Evolutionary conservation across 2,113 vertebrate species (phyloP).

Genomic region (Esox niger): DNA sequence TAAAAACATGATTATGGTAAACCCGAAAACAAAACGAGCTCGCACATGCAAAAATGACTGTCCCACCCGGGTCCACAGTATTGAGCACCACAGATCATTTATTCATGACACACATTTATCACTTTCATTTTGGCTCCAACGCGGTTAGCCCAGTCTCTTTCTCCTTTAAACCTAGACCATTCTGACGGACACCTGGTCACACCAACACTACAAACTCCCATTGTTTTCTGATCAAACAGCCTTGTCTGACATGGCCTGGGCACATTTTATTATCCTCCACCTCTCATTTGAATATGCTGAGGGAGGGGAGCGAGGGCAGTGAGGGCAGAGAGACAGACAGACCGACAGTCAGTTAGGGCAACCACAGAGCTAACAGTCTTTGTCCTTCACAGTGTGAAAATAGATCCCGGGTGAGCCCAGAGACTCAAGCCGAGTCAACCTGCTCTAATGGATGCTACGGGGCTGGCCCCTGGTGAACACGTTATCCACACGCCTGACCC

Average conservation of each 20-base stretch:
- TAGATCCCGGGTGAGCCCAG: slow-evolving; percentile 41
- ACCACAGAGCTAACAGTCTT: slow-evolving; percentile 25
- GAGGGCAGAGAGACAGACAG: slow-evolving; percentile 24
- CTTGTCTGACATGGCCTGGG: slow-evolving; percentile 35
- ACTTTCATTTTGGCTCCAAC: background rate
- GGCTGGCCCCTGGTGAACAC: slow-evolving; percentile 31
- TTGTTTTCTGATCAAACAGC: slow-evolving; percentile 42
- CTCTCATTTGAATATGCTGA: slow-evolving; percentile 60
- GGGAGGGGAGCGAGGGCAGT: slow-evolving; percentile 23
- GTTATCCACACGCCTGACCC: slow-evolving; percentile 59
- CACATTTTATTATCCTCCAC: slow-evolving; percentile 55
- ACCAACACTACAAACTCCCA: slow-evolving; percentile 30
- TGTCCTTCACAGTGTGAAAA: slow-evolving; percentile 61
- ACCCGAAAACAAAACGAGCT: background rate
- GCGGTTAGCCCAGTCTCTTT: background rate
- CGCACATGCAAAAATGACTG: slow-evolving; percentile 5
- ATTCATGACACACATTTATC: slow-evolving; percentile 6
- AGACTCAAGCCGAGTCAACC: slow-evolving; percentile 12
- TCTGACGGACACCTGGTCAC: slow-evolving; percentile 31
- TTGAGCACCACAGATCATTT: background rate
- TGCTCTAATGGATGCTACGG: slow-evolving; percentile 14
- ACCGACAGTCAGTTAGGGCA: slow-evolving; percentile 1
- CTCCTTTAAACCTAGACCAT: slow-evolving; percentile 22
- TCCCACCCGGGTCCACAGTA: background rate
- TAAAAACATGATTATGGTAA: slow-evolving; percentile 6